Evolutionary conservation across 2,797 vertebrate species (phyloP).

Genomic region (Amblyopsis hoosieri): DNA sequence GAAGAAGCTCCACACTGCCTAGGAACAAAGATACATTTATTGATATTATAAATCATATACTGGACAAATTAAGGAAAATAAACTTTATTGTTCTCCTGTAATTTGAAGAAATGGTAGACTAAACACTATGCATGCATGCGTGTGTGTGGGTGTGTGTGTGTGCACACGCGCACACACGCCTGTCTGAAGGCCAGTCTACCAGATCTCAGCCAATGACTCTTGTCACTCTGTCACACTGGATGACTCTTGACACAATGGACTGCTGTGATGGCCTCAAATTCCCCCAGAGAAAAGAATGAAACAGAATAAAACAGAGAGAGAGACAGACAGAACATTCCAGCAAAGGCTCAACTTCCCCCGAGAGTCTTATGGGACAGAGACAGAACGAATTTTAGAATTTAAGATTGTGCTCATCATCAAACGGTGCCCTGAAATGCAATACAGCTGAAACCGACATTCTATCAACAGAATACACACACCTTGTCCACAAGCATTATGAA

Average conservation of each 20-base stretch:
- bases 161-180: no score
- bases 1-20: no score
- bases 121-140: not conserved
- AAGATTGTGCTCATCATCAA: constrained; percentile 7
- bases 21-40: not conserved
- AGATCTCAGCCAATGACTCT: constrained; percentile 35
- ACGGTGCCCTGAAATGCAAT: no score
- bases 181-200: constrained; percentile 4
- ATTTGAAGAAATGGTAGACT: no score
- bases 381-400: constrained; percentile 35
- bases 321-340: constrained; percentile 37
- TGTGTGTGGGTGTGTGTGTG: no score
- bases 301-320: not conserved
- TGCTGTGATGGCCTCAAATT: constrained; percentile 44
- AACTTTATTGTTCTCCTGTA: no score
- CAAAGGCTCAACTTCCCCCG: constrained; percentile 57
- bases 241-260: constrained; percentile 48
- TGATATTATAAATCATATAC: not conserved
- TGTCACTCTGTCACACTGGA: constrained; percentile 54
- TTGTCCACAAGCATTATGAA: not conserved
- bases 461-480: not conserved
- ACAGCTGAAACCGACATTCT: not conserved
- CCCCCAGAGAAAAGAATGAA: constrained; percentile 27
- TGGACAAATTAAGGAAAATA: no score
- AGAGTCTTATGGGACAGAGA: constrained; percentile 48